Conservation (phyloP, 2,797 vertebrate genomes). For the Platalea minor region DNA sequence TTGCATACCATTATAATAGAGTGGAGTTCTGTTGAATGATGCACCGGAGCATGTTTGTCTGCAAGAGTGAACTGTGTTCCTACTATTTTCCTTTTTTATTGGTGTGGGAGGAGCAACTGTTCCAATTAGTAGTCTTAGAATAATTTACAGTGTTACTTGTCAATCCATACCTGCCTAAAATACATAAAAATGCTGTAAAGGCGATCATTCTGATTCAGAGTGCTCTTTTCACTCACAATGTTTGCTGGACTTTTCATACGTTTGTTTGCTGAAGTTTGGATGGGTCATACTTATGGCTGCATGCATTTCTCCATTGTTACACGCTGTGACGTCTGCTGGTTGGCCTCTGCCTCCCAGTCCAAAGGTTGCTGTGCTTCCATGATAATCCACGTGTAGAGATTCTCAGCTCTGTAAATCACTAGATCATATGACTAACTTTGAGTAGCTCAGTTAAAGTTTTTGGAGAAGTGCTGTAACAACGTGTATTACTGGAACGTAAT, state of each 20-base stretch:
- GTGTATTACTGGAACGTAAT: neutral
- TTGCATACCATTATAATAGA: neutral
- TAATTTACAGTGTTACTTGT: slow-evolving; percentile 2
- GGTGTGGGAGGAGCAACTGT: slow-evolving; percentile 24
- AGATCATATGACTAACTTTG: neutral
- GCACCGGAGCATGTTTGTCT: neutral
- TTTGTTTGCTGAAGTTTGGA: neutral
- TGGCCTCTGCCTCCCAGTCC: slow-evolving; percentile 27
- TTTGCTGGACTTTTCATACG: neutral
- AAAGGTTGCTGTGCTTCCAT: neutral
- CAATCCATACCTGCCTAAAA: neutral
- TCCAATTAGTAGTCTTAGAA: neutral
- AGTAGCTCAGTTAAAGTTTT: neutral
- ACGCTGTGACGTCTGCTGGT: neutral
- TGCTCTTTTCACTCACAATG: neutral
- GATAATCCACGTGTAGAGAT: neutral
- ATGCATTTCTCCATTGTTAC: neutral
- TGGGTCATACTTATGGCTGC: neutral
- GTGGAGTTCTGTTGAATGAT: neutral
- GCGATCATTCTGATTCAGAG: neutral
- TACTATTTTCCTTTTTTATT: neutral
- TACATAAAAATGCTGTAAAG: neutral
- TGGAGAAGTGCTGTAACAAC: neutral
- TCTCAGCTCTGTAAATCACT: neutral
- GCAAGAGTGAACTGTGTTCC: neutral